These are phyloP conservation scores for Agriopis aurantiaria DNA, from an alignment of 2,888 invertebrate genomes.

Conservation along the genomic window DNA sequence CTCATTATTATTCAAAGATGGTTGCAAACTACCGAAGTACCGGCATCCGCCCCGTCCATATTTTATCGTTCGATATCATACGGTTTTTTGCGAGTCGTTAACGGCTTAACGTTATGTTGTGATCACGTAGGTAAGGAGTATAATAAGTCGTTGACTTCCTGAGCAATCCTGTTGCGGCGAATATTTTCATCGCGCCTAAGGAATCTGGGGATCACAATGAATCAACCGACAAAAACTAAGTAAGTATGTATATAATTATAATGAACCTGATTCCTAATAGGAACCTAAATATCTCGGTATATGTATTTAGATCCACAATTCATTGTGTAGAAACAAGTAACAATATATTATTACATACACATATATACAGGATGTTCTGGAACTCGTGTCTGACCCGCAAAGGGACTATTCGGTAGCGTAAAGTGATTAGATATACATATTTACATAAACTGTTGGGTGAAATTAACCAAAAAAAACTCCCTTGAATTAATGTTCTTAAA, in stretches of 20 bases:
- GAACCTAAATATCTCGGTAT: too few relatives aligned
- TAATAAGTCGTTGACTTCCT: conserved; percentile 1
- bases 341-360: too few relatives aligned
- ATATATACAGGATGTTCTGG: too few relatives aligned
- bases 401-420: too few relatives aligned
- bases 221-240: neutral
- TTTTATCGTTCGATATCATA: conserved; percentile 30
- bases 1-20: conserved; percentile 75
- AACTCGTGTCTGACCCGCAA: too few relatives aligned
- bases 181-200: conserved; percentile 10
- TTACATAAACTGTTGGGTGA: too few relatives aligned
- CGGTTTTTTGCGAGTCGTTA: conserved; percentile 28
- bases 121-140: conserved; percentile 10
- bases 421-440: too few relatives aligned
- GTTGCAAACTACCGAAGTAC: conserved; percentile 61
- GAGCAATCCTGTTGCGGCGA: neutral
- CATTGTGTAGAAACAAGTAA: too few relatives aligned
- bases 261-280: too few relatives aligned
- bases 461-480: too few relatives aligned
- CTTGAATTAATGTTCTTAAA: too few relatives aligned
- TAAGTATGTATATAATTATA: neutral
- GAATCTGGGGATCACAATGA: conserved; percentile 2
- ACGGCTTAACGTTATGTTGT: conserved; percentile 10
- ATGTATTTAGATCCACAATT: too few relatives aligned
- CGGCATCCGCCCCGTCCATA: conserved; percentile 42